Evolutionary conservation across 2,888 invertebrate species (phyloP), one percentile per base, ranked within the genome.

Genomic region (Amphiduros pacificus): DNA sequence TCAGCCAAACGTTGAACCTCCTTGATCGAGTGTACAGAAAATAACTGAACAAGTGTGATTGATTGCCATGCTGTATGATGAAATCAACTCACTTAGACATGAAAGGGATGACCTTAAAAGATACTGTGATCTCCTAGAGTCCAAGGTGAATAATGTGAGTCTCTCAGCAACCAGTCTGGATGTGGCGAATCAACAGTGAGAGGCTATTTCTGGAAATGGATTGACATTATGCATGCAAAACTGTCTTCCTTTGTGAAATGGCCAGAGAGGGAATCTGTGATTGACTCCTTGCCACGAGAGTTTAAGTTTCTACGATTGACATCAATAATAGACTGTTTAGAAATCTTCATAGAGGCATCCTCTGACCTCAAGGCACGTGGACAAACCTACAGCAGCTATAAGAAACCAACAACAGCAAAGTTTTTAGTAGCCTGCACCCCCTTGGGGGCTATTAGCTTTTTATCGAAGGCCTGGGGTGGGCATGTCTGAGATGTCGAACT

Each of bases 261-360:
- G 56, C 56, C 41, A 17, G 56, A 56, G 14, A 5, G 48, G 3
- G 56, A 56, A 9, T 2, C 6, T 28, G 17, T 44, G 2, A 17
- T 14, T 22, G 27, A 17, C 22, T 17, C 14, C 44, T 44, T 26
- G 3, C 56, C 56, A 5, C 5, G 2, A 2, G 20, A 28, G 20
- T 44, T 56, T 27, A 24, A 44, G n/a, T 56, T 44, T 11, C 56
- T 44, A 5, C 17, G 41, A 41, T 22, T 56, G 2, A 48, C 48
- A n/a, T 56, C 36, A 14, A 58, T 58, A 2, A 58, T 58, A 22
- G 58, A 58, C 24, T 58, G 58, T 29, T 50, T 36, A 20, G 58
- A 58, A 31, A 5, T 58, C 2, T 50, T 50, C 11, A 58, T 58
- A 36, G 58, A 58, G 29, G 1, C 2, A 20, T 20, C 49, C 9